Conservation (phyloP, 2,888 invertebrate genomes). For the Xylota sylvarum region DNA sequence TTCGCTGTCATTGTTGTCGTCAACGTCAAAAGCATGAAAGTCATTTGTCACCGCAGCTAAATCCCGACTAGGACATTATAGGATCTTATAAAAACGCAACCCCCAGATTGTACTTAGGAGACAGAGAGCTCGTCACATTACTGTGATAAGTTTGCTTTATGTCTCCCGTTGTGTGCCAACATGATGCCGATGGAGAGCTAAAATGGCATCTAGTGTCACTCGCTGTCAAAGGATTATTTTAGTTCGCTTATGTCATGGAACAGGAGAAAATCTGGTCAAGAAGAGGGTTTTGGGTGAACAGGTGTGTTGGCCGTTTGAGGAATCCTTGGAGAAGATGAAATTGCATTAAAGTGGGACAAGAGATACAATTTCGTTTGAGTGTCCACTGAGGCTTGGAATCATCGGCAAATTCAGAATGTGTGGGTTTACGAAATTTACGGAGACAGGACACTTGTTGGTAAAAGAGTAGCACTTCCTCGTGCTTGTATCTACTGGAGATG, state of each 20-base stretch:
- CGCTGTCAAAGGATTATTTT: constrained; percentile 50
- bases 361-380: background rate
- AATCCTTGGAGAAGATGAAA: background rate
- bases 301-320: background rate
- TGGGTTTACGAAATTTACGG: too few species aligned
- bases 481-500: too few species aligned
- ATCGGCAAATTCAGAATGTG: too few species aligned
- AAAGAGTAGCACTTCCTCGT: too few species aligned
- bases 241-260: constrained; percentile 16
- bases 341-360: background rate
- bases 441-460: too few species aligned
- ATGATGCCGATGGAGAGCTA: constrained; percentile 10
- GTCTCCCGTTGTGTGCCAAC: constrained; percentile 20
- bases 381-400: too few species aligned
- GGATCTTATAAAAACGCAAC: constrained; percentile 21
- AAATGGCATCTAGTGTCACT: constrained; percentile 46
- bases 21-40: constrained; percentile 56
- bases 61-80: constrained; percentile 36
- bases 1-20: constrained; percentile 49
- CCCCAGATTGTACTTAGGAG: constrained; percentile 12
- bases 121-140: constrained; percentile 33
- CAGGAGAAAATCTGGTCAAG: constrained; percentile 19
- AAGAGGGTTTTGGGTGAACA: background rate
- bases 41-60: constrained; percentile 66
- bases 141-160: constrained; percentile 34